These are phyloP conservation scores for Gymnobelideus leadbeateri DNA, from an alignment of 2,113 vertebrate species.

Conservation along the genomic window DNA sequence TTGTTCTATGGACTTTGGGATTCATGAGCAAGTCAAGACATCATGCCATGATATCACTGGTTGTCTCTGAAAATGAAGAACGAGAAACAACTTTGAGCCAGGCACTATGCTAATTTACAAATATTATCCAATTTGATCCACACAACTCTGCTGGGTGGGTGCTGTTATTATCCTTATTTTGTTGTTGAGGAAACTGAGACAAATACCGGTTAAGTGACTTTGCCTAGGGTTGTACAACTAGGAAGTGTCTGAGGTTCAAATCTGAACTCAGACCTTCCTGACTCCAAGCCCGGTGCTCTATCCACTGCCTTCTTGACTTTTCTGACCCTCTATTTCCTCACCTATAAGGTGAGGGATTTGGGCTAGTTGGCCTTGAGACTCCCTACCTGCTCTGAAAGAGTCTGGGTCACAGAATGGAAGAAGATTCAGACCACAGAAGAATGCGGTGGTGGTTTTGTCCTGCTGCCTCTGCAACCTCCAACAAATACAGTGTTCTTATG, in stretches of 20 bases:
- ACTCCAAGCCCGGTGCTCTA: not conserved
- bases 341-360: not conserved
- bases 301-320: not conserved
- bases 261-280: not conserved
- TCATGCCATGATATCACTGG: not conserved
- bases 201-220: not conserved
- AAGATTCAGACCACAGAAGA: not conserved
- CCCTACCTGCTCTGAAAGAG: not conserved
- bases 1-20: no score
- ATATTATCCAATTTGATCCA: not conserved
- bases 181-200: not conserved
- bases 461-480: not conserved
- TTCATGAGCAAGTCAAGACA: no score
- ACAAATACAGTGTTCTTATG: not conserved
- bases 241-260: not conserved
- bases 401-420: not conserved
- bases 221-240: not conserved
- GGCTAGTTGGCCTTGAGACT: not conserved
- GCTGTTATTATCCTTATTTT: not conserved
- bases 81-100: not conserved
- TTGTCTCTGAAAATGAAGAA: not conserved
- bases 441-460: not conserved
- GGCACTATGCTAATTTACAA: not conserved
- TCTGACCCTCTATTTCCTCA: not conserved
- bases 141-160: not conserved